Evolutionary conservation across 92 coral and sea anemone genomes (phyloP).

Genomic region (Zoanthus sociatus): DNA sequence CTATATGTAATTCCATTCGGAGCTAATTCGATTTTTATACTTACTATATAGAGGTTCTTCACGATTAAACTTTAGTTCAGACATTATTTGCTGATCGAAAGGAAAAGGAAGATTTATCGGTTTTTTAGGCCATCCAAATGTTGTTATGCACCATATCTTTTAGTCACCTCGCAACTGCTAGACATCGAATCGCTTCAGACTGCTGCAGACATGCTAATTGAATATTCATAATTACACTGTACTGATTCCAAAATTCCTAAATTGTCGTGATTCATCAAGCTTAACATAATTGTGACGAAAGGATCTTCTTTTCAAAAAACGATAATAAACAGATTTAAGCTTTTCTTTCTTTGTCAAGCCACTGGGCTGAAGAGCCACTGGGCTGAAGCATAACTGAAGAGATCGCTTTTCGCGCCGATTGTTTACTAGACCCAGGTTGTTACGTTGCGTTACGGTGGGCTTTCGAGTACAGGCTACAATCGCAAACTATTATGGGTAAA

Average conservation of each 20-base stretch:
- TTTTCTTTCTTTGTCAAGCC: background rate
- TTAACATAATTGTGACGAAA: background rate
- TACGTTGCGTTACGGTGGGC: background rate
- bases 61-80: constrained; percentile 25
- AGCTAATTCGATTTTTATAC: background rate
- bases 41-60: constrained; percentile 45
- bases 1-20: background rate
- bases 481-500: too few species aligned
- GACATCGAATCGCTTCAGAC: constrained; percentile 2
- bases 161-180: constrained; percentile 40
- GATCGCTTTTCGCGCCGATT: constrained; percentile 28
- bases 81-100: constrained; percentile 6
- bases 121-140: background rate
- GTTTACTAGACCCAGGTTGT: constrained; percentile 18
- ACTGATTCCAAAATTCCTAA: background rate
- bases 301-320: background rate
- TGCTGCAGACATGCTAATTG: background rate
- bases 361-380: too few species aligned
- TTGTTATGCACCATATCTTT: background rate
- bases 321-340: background rate
- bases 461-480: background rate
- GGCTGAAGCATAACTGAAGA: background rate
- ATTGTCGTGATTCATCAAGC: too few species aligned
- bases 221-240: constrained; percentile 17
- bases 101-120: background rate